Base-by-base conservation (phyloP, 1,140 invertebrate species). In the Trichogramma pretiosum region DNA sequence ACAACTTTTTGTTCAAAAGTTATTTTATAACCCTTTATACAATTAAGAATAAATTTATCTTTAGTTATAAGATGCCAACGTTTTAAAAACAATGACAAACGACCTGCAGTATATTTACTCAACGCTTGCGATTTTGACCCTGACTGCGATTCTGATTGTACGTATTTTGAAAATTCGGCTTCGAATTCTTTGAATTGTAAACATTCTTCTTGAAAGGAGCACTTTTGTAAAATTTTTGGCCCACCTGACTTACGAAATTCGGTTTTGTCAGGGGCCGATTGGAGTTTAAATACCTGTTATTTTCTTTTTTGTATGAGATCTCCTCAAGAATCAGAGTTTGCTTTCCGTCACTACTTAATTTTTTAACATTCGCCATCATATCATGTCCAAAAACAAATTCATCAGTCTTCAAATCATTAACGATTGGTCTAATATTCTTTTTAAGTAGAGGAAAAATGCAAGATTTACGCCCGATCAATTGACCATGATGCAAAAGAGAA, bases 11-110 rank as follows among this genome's bases (percentile, higher is more conserved):
- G 4, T 5, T 17, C 35, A 10, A 48, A 40, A 3, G 8, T 10
- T 3, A 41, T 41, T 19, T 41, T 8, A 41, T 48, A 48, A 19
- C 36, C 46, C 16, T 17, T 10, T 10, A 48, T 38, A 16, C 37
- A 41, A 9, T 41, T 14, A 9, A 48, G 32, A 30, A 48, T 32
- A 14, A 40, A 32, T 34, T 18, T 13, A 23, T 48, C 38, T 11
- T 10, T 35, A 11, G 36, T 48, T 13, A 48, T 41, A 24, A 30
- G 16, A 13, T 40, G 30, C 46, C 46, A 48, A 10, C n/a, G 16
- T 8, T 14, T 5, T 10, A 30, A 10, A 33, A 26, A 48, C 7
- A 40, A 3, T 41, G n/a, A 40, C 23, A 48, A 41, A 32, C 38
- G 21, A 18, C 46, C 46, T 11, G 46, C 24, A 28, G 33, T 11